Evolutionary conservation across 2,113 vertebrate genomes (phyloP).

Genomic region (Microtus montanus): DNA sequence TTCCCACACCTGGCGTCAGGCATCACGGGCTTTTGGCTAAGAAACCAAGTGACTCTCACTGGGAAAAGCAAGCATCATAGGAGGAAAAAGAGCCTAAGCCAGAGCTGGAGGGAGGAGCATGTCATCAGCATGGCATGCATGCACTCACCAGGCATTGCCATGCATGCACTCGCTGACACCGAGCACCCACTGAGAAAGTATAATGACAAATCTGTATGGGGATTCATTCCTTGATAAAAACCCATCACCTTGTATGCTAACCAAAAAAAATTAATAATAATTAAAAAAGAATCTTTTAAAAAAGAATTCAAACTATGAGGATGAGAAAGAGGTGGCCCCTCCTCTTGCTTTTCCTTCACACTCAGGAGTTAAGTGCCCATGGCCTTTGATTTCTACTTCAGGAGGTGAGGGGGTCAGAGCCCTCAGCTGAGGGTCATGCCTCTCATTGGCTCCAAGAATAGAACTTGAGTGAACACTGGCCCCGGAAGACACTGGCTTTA

Average conservation of each 20-base stretch:
- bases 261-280: not conserved
- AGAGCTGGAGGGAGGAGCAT: fast-evolving
- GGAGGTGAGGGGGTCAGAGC: fast-evolving
- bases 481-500: not conserved
- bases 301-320: not conserved
- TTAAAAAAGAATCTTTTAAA: not conserved
- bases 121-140: fast-evolving
- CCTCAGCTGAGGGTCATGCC: constrained; percentile 52
- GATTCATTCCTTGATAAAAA: not conserved
- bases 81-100: not conserved
- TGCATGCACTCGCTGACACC: fast-evolving
- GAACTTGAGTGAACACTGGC: not conserved
- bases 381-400: not conserved
- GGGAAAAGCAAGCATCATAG: not conserved
- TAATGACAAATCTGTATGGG: not conserved
- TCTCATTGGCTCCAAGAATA: not conserved
- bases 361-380: not conserved
- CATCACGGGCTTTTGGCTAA: not conserved
- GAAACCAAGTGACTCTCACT: not conserved
- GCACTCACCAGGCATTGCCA: fast-evolving
- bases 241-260: not conserved
- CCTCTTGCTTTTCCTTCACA: not conserved
- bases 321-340: fast-evolving
- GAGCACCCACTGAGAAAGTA: not conserved
- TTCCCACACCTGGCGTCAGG: fast-evolving